These are phyloP conservation scores for Papilio demoleus DNA, from an alignment of 2,888 invertebrate genomes.

Conservation along the genomic window DNA sequence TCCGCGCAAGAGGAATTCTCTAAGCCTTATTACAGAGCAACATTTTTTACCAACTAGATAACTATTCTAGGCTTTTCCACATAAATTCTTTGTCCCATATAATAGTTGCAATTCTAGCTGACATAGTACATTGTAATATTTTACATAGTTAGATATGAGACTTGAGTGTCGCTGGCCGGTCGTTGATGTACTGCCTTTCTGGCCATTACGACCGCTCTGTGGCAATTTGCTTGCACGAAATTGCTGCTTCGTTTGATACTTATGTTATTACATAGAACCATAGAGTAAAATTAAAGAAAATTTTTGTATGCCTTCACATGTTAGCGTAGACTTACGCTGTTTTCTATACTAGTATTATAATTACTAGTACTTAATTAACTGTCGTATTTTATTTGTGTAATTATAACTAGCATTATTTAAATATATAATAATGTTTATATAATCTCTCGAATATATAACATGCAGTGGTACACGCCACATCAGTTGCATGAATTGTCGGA, in stretches of 20 bases:
- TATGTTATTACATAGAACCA: background rate
- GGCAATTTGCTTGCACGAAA: constrained; percentile 25
- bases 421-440: too few relatives aligned
- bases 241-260: background rate
- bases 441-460: too few relatives aligned
- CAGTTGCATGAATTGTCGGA: too few relatives aligned
- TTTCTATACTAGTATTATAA: too few relatives aligned
- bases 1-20: too few relatives aligned
- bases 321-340: too few relatives aligned
- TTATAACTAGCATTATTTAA: too few relatives aligned
- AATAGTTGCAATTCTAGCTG: background rate
- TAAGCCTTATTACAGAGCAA: too few relatives aligned
- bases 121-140: constrained; percentile 24
- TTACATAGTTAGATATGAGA: constrained; percentile 29
- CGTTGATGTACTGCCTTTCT: constrained; percentile 29
- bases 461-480: too few relatives aligned
- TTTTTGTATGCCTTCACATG: too few relatives aligned
- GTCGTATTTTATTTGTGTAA: too few relatives aligned
- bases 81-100: constrained; percentile 8
- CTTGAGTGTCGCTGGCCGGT: constrained; percentile 22
- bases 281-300: background rate
- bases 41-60: background rate
- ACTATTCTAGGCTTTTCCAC: background rate
- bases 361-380: too few relatives aligned
- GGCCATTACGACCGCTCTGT: constrained; percentile 26